A percentile compares a stretch with the other conserved stretches of the same genome.
Evolutionary conservation across 2,888 invertebrate genomes (phyloP).

Genomic region (Flexamia atlantica): DNA sequence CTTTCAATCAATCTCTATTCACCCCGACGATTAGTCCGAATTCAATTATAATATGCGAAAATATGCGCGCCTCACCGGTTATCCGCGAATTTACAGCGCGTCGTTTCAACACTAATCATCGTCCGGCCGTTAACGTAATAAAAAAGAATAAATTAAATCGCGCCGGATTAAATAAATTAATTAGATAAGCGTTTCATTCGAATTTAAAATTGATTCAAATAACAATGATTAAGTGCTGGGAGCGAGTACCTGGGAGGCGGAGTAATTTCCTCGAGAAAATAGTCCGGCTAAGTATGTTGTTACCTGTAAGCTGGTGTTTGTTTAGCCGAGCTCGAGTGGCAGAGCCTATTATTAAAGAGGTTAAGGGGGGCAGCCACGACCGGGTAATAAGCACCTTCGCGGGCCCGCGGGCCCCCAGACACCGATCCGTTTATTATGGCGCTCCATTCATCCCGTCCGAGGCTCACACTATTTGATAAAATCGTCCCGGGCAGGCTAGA

Average conservation of each 20-base stretch:
- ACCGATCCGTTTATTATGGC: conserved; percentile 58
- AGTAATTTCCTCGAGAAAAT: conserved; percentile 57
- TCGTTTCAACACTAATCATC: conserved; percentile 40
- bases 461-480: conserved; percentile 57
- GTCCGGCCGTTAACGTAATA: conserved; percentile 32
- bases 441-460: conserved; percentile 49
- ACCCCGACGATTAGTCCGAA: conserved; percentile 12
- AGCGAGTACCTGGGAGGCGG: conserved; percentile 53
- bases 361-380: conserved; percentile 58
- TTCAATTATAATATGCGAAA: conserved; percentile 45
- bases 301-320: conserved; percentile 62
- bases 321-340: conserved; percentile 59
- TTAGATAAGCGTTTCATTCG: conserved; percentile 57
- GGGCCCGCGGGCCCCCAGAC: conserved; percentile 50
- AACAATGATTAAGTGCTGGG: conserved; percentile 56
- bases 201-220: conserved; percentile 58
- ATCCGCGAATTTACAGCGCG: conserved; percentile 9
- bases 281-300: conserved; percentile 61
- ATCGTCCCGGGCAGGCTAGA: conserved; percentile 50
- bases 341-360: conserved; percentile 61
- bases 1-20: conserved; percentile 3
- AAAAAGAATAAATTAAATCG: conserved; percentile 37
- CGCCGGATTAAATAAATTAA: conserved; percentile 44
- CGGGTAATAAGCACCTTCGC: conserved; percentile 57
- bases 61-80: not conserved